phyloP scores from a whole-genome alignment of 2,888 invertebrate genomes.

The Nasonia oneida region DNA sequence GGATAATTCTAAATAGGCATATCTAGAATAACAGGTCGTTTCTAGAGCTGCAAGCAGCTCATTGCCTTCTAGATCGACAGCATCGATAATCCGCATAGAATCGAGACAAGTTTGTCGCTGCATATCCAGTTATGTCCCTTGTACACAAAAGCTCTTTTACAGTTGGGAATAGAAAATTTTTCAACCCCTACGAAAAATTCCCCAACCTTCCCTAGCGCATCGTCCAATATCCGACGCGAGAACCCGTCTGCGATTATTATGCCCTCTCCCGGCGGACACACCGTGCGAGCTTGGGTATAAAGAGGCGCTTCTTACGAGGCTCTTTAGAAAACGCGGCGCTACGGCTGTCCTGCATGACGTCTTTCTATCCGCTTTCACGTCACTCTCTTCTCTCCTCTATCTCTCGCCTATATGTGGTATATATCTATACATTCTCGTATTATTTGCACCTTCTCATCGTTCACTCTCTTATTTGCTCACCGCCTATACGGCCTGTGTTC shows the following conservation, averaged over 20 bases:
- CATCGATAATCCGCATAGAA: not conserved
- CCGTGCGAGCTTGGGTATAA: not conserved
- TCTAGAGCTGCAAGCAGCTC: not conserved
- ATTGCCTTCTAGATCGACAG: not conserved
- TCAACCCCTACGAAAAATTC: not conserved
- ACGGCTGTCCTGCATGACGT: constrained; percentile 5
- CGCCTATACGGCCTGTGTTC: not conserved
- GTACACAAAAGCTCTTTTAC: not conserved
- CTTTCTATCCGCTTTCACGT: constrained; percentile 31
- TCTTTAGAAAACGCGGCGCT: not conserved
- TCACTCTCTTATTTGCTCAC: constrained; percentile 23
- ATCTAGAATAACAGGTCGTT: constrained; percentile 25
- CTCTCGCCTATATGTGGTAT: not conserved
- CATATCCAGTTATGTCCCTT: not conserved
- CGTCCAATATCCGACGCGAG: not conserved
- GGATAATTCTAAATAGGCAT: constrained; percentile 10
- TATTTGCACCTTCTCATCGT: constrained; percentile 22
- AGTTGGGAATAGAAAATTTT: not conserved
- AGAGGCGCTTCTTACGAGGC: constrained; percentile 36
- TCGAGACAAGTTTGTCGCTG: constrained; percentile 10
- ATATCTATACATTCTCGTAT: not conserved
- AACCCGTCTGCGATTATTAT: not conserved
- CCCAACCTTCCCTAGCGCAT: not conserved
- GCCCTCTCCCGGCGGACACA: not conserved
- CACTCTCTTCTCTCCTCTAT: constrained; percentile 8